Base-by-base conservation (phyloP, 2,797 vertebrate species). In the Silurus lanzhouensis region DNA sequence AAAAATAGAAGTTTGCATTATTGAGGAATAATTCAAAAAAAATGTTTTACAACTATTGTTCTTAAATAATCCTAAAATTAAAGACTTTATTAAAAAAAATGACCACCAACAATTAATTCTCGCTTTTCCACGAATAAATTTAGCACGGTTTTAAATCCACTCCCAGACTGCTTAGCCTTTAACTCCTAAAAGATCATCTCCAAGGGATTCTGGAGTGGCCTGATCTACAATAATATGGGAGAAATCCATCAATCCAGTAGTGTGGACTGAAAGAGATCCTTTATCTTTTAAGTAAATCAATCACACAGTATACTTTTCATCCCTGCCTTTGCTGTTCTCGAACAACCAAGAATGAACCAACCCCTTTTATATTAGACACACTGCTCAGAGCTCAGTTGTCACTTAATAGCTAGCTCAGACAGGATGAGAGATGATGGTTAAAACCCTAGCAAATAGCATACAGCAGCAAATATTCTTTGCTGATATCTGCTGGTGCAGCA, bases 31-130 rank as follows among this genome's bases (percentile, higher is more conserved):
- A 31, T 1, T 1, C 1, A 31, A 31, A 31, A 31, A 31, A 31
- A 31, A 31, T 31, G 31, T 31, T 1, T 31, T 38, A 38, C 38
- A 38, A 38, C 38, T 38, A 38, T 38, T 38, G 38, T 27, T 57
- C 25, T 20, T 31, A 76, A 10, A 19, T 58, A 57, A 19, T 76
- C 6, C 14, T 31, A 27, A 76, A 58, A 58, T 12, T 2, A 38
- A 60, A 10, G 27, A 38, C 27, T 60, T 22, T 6, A 10, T 60
- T 5, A 38, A 25, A 55, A 55, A 7, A 25, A 52, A 7, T 74
- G n/a, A 52, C 22, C 57, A 38, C 27, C 75, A 77, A 77, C 75
- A 60, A 61, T 60, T 0, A 60, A 58, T 58, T 77, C 72, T 76
- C 15, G n/a, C 48, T 27, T 57, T 3, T 10, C 3, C 25, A 77